phyloP scores from a whole-genome alignment of 2,113 vertebrate genomes.

The Apistogramma diplotaenia region DNA sequence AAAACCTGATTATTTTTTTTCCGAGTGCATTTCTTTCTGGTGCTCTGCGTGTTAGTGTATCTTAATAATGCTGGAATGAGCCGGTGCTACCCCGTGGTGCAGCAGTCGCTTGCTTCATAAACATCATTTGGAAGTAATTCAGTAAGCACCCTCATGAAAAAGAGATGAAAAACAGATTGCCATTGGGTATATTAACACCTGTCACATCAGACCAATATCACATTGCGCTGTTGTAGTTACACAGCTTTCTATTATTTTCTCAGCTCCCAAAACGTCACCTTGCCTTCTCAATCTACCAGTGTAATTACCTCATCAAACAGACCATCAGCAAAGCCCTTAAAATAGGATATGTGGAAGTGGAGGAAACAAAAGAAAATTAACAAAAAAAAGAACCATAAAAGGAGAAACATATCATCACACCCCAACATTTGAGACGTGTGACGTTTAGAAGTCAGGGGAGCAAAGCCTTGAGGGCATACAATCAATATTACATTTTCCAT shows the following conservation, averaged over 20 bases:
- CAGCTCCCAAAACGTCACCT: constrained; percentile 55
- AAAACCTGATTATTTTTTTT: constrained; percentile 24
- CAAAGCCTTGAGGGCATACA: constrained; percentile 80
- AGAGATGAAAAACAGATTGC: constrained; percentile 68
- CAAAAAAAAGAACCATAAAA: constrained; percentile 23
- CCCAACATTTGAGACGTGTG: constrained; percentile 64
- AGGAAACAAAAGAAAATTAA: constrained; percentile 43
- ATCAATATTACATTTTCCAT: constrained; percentile 86
- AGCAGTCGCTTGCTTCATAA: constrained; percentile 62
- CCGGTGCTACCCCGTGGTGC: constrained; percentile 28
- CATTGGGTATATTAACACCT: constrained; percentile 67
- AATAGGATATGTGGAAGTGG: constrained; percentile 61
- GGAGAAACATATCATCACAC: constrained; percentile 65
- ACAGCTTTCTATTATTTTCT: constrained; percentile 63
- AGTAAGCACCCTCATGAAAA: constrained; percentile 61
- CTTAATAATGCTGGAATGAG: constrained; percentile 49
- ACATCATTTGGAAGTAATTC: constrained; percentile 67
- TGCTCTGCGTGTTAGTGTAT: constrained; percentile 10
- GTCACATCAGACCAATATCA: constrained; percentile 64
- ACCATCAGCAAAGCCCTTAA: constrained; percentile 52
- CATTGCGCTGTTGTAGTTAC: constrained; percentile 42
- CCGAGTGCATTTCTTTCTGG: neutral
- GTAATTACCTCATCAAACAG: constrained; percentile 72
- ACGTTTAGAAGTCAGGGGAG: constrained; percentile 75
- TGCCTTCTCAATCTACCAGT: constrained; percentile 45